These are phyloP conservation scores for Melanostoma mellinum DNA, from an alignment of 2,888 invertebrate genomes.

Conservation along the genomic window DNA sequence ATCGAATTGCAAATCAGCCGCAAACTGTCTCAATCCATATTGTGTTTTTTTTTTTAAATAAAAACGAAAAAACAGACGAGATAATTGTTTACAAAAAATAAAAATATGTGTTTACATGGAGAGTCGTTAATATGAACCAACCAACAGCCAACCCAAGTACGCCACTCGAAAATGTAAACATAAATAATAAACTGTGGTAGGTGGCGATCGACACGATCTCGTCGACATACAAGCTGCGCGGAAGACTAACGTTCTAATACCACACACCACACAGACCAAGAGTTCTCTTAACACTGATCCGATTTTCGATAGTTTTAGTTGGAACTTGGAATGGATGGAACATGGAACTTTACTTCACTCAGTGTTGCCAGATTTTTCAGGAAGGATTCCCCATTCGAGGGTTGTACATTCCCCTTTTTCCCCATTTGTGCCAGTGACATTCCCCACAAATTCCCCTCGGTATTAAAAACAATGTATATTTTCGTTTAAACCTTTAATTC, in stretches of 20 bases:
- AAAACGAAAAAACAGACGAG: background rate
- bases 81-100: slow-evolving; percentile 25
- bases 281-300: slow-evolving; percentile 60
- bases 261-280: slow-evolving; percentile 25
- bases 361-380: too few relatives aligned
- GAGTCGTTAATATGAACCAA: slow-evolving; percentile 25
- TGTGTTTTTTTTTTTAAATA: background rate
- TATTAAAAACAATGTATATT: too few relatives aligned
- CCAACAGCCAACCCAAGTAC: background rate
- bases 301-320: too few relatives aligned
- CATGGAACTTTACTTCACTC: too few relatives aligned
- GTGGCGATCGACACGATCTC: slow-evolving; percentile 33
- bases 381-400: too few relatives aligned
- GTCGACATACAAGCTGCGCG: slow-evolving; percentile 1
- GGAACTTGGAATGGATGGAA: too few relatives aligned
- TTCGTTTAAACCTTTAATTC: too few relatives aligned
- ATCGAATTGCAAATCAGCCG: slow-evolving; percentile 36
- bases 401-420: too few relatives aligned
- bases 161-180: slow-evolving; percentile 34
- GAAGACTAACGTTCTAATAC: slow-evolving; percentile 8
- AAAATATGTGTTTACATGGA: slow-evolving; percentile 7
- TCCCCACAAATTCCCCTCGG: too few relatives aligned
- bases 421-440: too few relatives aligned
- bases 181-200: slow-evolving; percentile 2
- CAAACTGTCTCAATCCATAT: slow-evolving; percentile 3